Percentiles rank a stretch among this genome's conserved stretches.
These are phyloP conservation scores for Drosophila cognata DNA, from an alignment of 2,888 invertebrate genomes.

Conservation along the genomic window DNA sequence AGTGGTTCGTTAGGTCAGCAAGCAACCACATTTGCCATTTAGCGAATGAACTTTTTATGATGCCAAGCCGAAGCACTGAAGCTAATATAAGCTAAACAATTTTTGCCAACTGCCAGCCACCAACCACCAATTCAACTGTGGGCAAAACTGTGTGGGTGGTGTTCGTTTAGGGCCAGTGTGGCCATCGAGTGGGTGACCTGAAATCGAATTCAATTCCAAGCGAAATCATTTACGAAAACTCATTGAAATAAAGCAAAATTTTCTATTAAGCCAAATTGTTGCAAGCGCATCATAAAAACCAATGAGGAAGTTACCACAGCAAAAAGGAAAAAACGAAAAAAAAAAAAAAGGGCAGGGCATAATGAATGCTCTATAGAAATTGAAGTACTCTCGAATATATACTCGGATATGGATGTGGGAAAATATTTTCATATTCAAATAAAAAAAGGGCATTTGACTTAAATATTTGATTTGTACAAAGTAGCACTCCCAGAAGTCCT, in stretches of 20 bases:
- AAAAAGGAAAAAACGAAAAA: neutral
- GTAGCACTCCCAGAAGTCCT: neutral
- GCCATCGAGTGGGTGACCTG: constrained; percentile 17
- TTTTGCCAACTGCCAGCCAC: constrained; percentile 50
- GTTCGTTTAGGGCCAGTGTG: neutral
- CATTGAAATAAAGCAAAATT: constrained; percentile 59
- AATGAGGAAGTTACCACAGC: constrained; percentile 2
- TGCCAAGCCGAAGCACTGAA: constrained; percentile 42
- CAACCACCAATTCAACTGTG: constrained; percentile 51
- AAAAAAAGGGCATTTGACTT: neutral
- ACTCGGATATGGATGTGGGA: neutral
- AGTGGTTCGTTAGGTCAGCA: constrained; percentile 42
- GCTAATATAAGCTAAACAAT: constrained; percentile 64
- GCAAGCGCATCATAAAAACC: constrained; percentile 47
- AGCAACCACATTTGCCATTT: constrained; percentile 64
- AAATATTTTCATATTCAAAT: neutral
- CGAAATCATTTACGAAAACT: constrained; percentile 48
- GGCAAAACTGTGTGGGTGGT: constrained; percentile 6
- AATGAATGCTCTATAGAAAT: constrained; percentile 4
- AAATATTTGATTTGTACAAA: neutral
- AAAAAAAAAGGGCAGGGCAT: neutral
- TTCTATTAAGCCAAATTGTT: constrained; percentile 63
- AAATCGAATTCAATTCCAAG: constrained; percentile 63
- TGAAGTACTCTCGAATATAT: neutral
- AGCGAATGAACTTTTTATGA: constrained; percentile 73